Conservation (phyloP, 2,113 vertebrate species). For the Platysternon megacephalum region DNA sequence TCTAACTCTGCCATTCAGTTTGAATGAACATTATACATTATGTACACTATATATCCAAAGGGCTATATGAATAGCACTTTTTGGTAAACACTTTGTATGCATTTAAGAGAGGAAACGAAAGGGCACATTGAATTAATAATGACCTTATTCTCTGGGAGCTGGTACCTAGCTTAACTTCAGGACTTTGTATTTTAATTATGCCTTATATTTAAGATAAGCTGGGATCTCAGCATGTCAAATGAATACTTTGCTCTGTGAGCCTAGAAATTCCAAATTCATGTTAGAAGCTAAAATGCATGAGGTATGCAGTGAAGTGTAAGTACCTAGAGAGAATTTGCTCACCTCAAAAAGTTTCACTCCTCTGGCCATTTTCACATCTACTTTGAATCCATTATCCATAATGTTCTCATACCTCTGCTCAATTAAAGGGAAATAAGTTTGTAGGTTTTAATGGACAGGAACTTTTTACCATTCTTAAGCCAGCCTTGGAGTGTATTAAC, state of each 20-base stretch:
- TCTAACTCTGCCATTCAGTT: background rate
- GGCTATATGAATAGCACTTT: background rate
- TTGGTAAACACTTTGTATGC: background rate
- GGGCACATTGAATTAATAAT: background rate
- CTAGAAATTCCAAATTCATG: background rate
- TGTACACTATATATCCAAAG: background rate
- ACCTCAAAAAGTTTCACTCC: background rate
- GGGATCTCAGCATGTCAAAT: background rate
- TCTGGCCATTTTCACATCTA: background rate
- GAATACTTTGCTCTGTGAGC: background rate
- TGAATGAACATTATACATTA: background rate
- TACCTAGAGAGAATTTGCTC: background rate
- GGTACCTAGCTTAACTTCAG: background rate
- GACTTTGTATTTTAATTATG: background rate
- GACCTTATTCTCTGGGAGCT: background rate
- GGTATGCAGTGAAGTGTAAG: background rate
- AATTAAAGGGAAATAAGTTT: background rate
- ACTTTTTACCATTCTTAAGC: background rate
- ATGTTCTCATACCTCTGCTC: background rate
- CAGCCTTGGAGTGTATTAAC: background rate
- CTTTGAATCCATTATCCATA: background rate
- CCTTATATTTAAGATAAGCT: background rate
- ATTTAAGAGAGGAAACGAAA: background rate
- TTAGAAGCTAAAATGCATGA: background rate
- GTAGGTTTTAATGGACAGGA: background rate